phyloP scores from a whole-genome alignment of 2,113 vertebrate genomes.

The Phalacrocorax aristotelis region DNA sequence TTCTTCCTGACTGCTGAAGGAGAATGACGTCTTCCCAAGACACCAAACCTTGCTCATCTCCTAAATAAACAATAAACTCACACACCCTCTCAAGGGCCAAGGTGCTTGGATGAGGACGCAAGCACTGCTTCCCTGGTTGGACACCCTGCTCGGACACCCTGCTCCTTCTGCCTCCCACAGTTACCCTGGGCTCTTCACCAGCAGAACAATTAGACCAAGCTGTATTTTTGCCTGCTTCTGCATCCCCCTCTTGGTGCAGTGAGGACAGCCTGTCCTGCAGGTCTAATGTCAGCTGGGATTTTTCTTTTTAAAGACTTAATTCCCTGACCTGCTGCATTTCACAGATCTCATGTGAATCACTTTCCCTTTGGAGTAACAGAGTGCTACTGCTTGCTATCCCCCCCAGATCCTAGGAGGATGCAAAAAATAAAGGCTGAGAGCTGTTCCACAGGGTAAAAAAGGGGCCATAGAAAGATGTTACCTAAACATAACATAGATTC shows the following conservation, averaged over 20 bases:
- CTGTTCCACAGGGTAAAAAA: neutral
- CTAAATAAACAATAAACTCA: neutral
- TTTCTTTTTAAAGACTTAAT: neutral
- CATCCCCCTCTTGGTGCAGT: neutral
- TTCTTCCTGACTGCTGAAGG: neutral
- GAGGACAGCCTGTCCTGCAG: neutral
- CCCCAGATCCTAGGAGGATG: neutral
- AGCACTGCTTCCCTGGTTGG: rapidly evolving
- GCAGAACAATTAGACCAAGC: rapidly evolving
- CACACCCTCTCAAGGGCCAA: neutral
- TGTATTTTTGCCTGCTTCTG: neutral
- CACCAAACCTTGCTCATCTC: neutral
- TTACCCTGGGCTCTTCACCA: rapidly evolving
- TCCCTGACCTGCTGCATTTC: neutral
- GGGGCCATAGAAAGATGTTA: neutral
- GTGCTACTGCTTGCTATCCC: neutral
- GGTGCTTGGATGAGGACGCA: neutral
- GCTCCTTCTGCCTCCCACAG: neutral
- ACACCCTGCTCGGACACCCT: neutral
- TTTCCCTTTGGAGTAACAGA: neutral
- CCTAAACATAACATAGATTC: neutral
- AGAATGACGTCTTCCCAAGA: neutral
- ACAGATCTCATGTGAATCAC: neutral
- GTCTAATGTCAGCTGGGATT: neutral
- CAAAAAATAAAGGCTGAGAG: neutral